Conservation (phyloP, 1,140 invertebrate species). For the Anthonomus grandis region DNA sequence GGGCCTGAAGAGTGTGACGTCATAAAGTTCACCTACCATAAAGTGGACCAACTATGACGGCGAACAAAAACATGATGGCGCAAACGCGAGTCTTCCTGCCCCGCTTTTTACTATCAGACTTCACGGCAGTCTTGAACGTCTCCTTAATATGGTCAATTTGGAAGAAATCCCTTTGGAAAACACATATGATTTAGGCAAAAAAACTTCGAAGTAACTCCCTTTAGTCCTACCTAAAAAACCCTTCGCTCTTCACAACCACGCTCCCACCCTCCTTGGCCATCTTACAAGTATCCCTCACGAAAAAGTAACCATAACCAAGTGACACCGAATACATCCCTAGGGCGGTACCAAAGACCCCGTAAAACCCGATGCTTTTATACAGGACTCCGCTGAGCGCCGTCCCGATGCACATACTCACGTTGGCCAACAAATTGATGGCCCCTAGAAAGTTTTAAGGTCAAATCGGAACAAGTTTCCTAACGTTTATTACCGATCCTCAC, state of each 20-base stretch:
- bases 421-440: constrained; percentile 52
- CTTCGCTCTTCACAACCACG: constrained; percentile 4
- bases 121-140: constrained; percentile 39
- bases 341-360: constrained; percentile 55
- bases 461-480: too few relatives aligned
- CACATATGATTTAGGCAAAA: too few relatives aligned
- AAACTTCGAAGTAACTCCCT: too few relatives aligned
- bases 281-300: constrained; percentile 33
- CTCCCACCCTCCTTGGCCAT: constrained; percentile 8
- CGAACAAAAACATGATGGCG: constrained; percentile 40
- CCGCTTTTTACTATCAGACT: constrained; percentile 30
- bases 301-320: constrained; percentile 37
- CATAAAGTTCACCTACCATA: constrained; percentile 33
- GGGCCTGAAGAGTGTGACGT: too few relatives aligned
- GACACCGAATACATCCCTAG: constrained; percentile 34
- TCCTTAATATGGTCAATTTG: constrained; percentile 34
- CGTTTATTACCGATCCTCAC: constrained; percentile 52
- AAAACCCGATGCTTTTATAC: constrained; percentile 55
- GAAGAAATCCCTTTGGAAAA: constrained; percentile 40
- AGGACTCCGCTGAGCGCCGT: constrained; percentile 55
- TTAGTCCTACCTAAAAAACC: constrained; percentile 17
- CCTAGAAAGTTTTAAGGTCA: constrained; percentile 34
- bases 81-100: constrained; percentile 33
- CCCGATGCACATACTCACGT: constrained; percentile 52
- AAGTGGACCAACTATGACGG: constrained; percentile 43